These are phyloP conservation scores for Gambusia holbrooki DNA, from an alignment of 2,113 vertebrate species.

Conservation along the genomic window DNA sequence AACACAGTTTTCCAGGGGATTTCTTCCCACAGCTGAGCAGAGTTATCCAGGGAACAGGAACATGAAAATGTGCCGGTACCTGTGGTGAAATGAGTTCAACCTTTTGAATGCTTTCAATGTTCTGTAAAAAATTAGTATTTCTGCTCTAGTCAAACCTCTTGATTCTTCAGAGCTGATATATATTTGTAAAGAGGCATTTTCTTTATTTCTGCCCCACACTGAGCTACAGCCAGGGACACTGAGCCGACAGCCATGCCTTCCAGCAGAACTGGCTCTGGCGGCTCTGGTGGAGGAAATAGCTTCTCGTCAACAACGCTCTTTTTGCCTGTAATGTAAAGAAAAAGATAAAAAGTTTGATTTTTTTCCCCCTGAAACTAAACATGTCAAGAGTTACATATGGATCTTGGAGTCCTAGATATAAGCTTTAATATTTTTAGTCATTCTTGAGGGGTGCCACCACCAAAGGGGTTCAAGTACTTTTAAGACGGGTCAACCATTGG, in stretches of 20 bases:
- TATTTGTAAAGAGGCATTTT: conserved; percentile 80
- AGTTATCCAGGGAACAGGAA: conserved; percentile 86
- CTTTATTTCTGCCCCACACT: conserved; percentile 76
- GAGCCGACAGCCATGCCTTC: conserved; percentile 86
- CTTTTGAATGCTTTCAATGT: neutral
- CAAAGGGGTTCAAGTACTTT: too few relatives aligned
- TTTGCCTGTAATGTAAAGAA: conserved; percentile 72
- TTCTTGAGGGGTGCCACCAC: too few relatives aligned
- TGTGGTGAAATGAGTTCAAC: conserved; percentile 14
- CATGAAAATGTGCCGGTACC: conserved; percentile 41
- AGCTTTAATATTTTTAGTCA: too few relatives aligned
- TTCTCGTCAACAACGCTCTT: conserved; percentile 72
- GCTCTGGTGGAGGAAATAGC: conserved; percentile 72
- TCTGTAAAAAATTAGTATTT: neutral
- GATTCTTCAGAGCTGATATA: conserved; percentile 76
- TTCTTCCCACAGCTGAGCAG: conserved; percentile 87
- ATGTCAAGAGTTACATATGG: too few relatives aligned
- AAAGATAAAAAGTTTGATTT: too few relatives aligned
- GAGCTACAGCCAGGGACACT: conserved; percentile 87
- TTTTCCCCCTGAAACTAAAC: too few relatives aligned
- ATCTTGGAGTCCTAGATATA: too few relatives aligned
- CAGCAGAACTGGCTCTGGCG: conserved; percentile 58
- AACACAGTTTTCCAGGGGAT: conserved; percentile 84
- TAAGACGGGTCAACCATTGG: too few relatives aligned
- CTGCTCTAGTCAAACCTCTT: conserved; percentile 67